phyloP scores from a whole-genome alignment of 1,140 invertebrate species.

The Papilio aristodemus region DNA sequence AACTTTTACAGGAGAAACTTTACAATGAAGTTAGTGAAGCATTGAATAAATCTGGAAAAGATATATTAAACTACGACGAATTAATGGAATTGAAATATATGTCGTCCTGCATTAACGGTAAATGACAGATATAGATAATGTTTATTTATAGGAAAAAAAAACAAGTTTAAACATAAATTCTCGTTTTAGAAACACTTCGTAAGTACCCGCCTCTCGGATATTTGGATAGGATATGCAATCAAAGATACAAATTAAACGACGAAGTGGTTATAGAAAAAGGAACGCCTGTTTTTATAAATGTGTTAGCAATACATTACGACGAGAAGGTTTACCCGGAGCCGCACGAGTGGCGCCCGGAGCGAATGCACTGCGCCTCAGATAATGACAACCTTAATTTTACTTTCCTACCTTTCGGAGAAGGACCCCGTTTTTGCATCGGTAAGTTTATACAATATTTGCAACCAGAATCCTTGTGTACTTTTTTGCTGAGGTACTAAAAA shows the following conservation, averaged over 20 bases:
- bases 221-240: slow-evolving; percentile 78
- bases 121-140: no score
- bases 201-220: slow-evolving; percentile 81
- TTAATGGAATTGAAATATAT: slow-evolving; percentile 84
- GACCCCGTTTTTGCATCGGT: slow-evolving; percentile 89
- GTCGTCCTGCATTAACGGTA: slow-evolving; percentile 73
- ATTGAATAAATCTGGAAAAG: slow-evolving; percentile 66
- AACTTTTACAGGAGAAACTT: slow-evolving; percentile 72
- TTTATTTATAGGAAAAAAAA: no score
- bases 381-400: slow-evolving; percentile 72
- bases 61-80: slow-evolving; percentile 82
- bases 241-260: slow-evolving; percentile 77
- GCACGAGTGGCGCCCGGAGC: slow-evolving; percentile 83
- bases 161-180: no score
- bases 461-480: no score
- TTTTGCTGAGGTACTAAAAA: no score
- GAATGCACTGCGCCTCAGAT: slow-evolving; percentile 81
- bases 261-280: slow-evolving; percentile 64
- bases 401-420: slow-evolving; percentile 89
- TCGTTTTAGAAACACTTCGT: slow-evolving; percentile 82
- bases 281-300: slow-evolving; percentile 56
- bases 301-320: slow-evolving; percentile 75
- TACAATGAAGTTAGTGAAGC: slow-evolving; percentile 83
- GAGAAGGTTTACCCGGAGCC: slow-evolving; percentile 85
- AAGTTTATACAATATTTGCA: no score